Base-by-base conservation (phyloP, 2,113 vertebrate genomes). In the Microcebus murinus region DNA sequence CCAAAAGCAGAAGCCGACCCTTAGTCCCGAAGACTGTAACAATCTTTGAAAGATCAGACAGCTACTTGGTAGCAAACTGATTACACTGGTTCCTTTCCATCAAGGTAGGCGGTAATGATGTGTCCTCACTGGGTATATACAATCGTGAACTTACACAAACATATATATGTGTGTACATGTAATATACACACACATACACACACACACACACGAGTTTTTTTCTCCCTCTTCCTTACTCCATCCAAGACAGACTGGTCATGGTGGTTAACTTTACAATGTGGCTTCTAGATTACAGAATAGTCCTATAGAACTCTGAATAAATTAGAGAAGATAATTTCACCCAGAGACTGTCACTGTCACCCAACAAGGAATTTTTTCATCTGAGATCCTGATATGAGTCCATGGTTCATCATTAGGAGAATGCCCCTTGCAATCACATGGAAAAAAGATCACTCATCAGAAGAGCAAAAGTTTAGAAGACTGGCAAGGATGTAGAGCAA, bases 321-420 rank as follows among this genome's bases (percentile, higher is more conserved):
- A 81, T 65, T 52, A 65, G 11, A 83, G 42, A 23, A 68, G 4
- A 59, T 48, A 48, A 88, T 48, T 61, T 87, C 17, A 61, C 29
- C 50, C 67, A 84, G n/a, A 95, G 76, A 42, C 42, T 42, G 42
- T 42, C 42, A 42, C 52, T 52, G 52, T 67, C 18, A 87, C 23
- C 29, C 50, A 74, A 36, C 12, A 55, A 70, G 61, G 4, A 91
- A 67, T 79, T 92, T 96, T 45, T 96, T 90, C 90, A 92, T 42
- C 74, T 18, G 18, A 94, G 55, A 92, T 77, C 74, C 84, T 68
- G 12, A 94, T n/a, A 25, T 17, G 27, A 81, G 15, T n/a, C 8
- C 59, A 92, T 4, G 8, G 23, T 45, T 90, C 50, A 82, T 57
- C 70, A 79, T 73, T 59, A 92, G 27, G 68, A 82, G 12, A 94